A percentile compares a stretch with the other conserved stretches of the same genome.
These are phyloP conservation scores for Homarus americanus DNA, from an alignment of 1,140 invertebrate genomes.

Conservation along the genomic window DNA sequence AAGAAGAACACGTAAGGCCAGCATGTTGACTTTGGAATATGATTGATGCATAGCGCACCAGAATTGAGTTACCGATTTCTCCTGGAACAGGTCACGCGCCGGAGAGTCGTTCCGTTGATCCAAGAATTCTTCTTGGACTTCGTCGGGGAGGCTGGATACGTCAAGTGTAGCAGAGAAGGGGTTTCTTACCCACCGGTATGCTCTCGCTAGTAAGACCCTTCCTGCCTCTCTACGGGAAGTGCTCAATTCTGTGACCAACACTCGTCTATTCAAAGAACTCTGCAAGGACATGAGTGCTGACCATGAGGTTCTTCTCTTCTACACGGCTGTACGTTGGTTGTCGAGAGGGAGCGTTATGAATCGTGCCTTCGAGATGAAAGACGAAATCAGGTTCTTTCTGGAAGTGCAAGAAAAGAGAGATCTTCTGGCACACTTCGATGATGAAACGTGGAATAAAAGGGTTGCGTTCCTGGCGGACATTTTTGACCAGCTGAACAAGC, in stretches of 20 bases:
- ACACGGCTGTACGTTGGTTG: conserved; percentile 73
- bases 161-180: too few species aligned
- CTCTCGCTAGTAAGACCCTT: conserved; percentile 44
- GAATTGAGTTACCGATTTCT: too few species aligned
- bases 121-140: too few species aligned
- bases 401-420: conserved; percentile 54
- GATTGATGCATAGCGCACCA: too few species aligned
- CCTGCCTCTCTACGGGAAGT: conserved; percentile 75
- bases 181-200: too few species aligned
- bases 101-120: too few species aligned
- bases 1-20: too few species aligned
- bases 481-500: conserved; percentile 12
- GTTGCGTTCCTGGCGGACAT: conserved; percentile 4
- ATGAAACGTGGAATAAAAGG: conserved; percentile 42
- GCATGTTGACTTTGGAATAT: too few species aligned
- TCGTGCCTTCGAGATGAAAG: conserved; percentile 60
- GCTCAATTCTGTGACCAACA: too few species aligned
- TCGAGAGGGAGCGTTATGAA: conserved; percentile 64
- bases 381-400: conserved; percentile 63
- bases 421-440: conserved; percentile 44
- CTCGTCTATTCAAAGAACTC: conserved; percentile 69
- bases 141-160: too few species aligned
- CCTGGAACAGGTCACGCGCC: too few species aligned
- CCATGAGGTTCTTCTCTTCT: conserved; percentile 67
- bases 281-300: conserved; percentile 71